Evolutionary conservation across 2,113 vertebrate genomes (phyloP), one percentile per base, ranked within the genome.

Genomic region (Ochotona curzoniae): DNA sequence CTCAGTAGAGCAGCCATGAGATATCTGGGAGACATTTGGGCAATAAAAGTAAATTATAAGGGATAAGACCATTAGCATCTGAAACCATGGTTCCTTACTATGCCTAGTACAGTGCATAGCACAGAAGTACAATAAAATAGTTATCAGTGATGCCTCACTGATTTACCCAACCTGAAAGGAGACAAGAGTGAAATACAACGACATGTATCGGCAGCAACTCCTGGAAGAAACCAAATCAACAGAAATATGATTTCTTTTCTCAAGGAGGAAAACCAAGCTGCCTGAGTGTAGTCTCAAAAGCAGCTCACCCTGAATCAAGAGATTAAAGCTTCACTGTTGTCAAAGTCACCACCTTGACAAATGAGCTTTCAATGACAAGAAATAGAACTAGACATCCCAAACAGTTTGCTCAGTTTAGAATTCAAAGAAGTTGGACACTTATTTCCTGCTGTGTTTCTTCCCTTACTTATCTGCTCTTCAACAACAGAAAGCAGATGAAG

Each of bases 31-130:
- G 61, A 87, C 47, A 75, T 70, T 63, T n/a, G 63, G 5, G 12
- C n/a, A 92, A 87, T 69, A 26, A 64, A 87, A 92, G 69, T 64
- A 89, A 85, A 83, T 74, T 60, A 12, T 75, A 81, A 90, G 54
- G n/a, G n/a, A 20, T 12, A 87, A 89, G 25, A 49, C 20, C 23
- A 90, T 21, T 18, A 76, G 32, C 60, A 90, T 75, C 70, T 51
- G 30, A 90, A 64, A 84, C 67, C 57, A 85, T 17, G 21, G 26
- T 11, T 47, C 15, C 14, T 49, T 35, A 88, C 15, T 26, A n/a
- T 51, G 44, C 63, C 25, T 20, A 90, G 47, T 5, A 89, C 18
- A 14, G 51, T 92, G 30, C 8, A 57, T 2, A 76, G 18, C 3
- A 67, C 0, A 64, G 32, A 75, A 32, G 21, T 18, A 67, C 61